Evolutionary conservation across 1,140 invertebrate genomes (phyloP).

Genomic region (Meloidogyne exigua): DNA sequence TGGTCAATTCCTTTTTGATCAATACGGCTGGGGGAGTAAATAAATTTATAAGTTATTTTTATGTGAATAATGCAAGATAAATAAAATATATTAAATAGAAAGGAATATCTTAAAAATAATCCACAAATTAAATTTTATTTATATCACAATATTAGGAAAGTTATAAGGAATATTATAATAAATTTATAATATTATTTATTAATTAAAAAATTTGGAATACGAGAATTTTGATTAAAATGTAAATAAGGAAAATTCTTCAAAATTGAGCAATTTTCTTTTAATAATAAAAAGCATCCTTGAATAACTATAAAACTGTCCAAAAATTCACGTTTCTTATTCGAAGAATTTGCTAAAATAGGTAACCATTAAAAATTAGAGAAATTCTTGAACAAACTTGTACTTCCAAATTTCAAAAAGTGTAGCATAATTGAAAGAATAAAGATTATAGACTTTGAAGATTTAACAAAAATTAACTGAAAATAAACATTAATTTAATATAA

Average conservation of each 20-base stretch:
- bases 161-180: too few relatives aligned
- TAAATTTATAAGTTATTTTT: too few relatives aligned
- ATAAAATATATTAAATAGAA: too few relatives aligned
- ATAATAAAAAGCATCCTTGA: conserved; percentile 1
- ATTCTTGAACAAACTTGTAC: neutral
- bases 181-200: neutral
- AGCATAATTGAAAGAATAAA: neutral
- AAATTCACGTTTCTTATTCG: neutral
- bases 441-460: neutral
- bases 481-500: neutral
- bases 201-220: neutral
- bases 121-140: too few relatives aligned
- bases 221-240: neutral
- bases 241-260: neutral
- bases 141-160: too few relatives aligned
- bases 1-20: too few relatives aligned
- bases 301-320: conserved; percentile 5
- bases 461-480: neutral
- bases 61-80: too few relatives aligned
- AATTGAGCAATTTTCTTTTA: neutral
- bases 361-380: neutral
- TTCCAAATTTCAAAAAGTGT: neutral
- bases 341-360: neutral
- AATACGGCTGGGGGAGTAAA: too few relatives aligned
- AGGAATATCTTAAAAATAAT: too few relatives aligned